phyloP scores from a whole-genome alignment of 2,888 invertebrate genomes.

The Phytoseiulus persimilis region DNA sequence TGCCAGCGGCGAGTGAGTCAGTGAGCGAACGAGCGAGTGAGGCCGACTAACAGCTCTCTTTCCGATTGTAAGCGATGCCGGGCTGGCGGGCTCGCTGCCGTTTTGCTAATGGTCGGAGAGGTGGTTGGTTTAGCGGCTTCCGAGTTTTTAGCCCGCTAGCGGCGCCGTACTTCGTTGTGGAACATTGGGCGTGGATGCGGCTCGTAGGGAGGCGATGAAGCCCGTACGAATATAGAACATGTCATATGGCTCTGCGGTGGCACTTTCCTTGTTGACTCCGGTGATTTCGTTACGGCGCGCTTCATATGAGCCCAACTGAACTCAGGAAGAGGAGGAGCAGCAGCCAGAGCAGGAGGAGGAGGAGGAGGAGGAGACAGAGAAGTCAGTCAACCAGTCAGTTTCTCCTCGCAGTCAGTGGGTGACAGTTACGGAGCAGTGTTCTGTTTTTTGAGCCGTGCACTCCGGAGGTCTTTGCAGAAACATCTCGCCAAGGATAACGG shows the following conservation, averaged over 20 bases:
- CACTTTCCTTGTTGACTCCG: neutral
- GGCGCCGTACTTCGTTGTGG: neutral
- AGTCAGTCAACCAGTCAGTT: neutral
- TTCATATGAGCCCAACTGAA: neutral
- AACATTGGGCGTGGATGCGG: neutral
- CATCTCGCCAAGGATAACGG: too few relatives aligned
- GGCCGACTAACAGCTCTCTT: neutral
- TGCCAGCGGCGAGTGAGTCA: too few relatives aligned
- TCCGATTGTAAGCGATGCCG: neutral
- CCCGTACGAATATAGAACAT: neutral
- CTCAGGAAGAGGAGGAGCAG: neutral
- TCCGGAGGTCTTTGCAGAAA: neutral
- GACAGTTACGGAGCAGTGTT: neutral
- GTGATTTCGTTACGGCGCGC: neutral
- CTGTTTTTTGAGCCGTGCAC: neutral
- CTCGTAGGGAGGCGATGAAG: neutral
- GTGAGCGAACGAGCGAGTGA: too few relatives aligned
- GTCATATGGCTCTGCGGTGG: neutral
- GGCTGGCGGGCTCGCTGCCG: neutral
- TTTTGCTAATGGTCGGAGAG: neutral
- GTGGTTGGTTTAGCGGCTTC: neutral
- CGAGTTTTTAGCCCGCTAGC: neutral
- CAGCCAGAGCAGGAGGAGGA: neutral
- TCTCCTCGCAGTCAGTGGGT: neutral
- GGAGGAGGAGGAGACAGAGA: neutral